A percentile compares a stretch with the other conserved stretches of the same genome.
Conservation (phyloP, 2,797 vertebrate genomes). For the Xenopus petersii region DNA sequence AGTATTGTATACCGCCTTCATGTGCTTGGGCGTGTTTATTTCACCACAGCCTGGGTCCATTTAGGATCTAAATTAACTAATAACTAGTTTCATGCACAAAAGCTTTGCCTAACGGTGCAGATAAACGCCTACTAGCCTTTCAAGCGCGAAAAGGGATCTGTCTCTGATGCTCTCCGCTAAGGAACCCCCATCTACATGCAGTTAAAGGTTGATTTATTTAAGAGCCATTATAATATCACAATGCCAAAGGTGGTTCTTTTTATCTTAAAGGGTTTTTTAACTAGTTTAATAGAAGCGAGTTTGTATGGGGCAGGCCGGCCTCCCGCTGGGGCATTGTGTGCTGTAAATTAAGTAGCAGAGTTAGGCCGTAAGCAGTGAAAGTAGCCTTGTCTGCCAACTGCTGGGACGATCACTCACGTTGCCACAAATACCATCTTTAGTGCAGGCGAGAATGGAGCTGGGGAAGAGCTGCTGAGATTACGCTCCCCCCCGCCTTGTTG, state of each 20-base stretch:
- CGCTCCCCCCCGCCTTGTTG: not conserved
- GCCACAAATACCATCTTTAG: slow-evolving; percentile 29
- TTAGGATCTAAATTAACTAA: not conserved
- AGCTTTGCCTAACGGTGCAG: not conserved
- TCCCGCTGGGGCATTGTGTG: slow-evolving; percentile 37
- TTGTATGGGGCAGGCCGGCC: slow-evolving; percentile 27
- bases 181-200: slow-evolving; percentile 17
- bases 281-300: slow-evolving; percentile 37
- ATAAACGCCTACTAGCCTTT: slow-evolving; percentile 19
- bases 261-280: slow-evolving; percentile 42
- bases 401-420: slow-evolving; percentile 36
- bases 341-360: slow-evolving; percentile 31
- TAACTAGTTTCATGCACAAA: slow-evolving; percentile 10
- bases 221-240: slow-evolving; percentile 31
- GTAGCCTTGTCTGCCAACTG: slow-evolving; percentile 28
- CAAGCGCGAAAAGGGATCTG: slow-evolving; percentile 20
- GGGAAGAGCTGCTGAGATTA: not conserved
- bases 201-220: slow-evolving; percentile 48
- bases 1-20: too few relatives aligned
- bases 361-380: slow-evolving; percentile 27
- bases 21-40: not conserved
- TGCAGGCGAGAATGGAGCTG: slow-evolving; percentile 8
- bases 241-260: slow-evolving; percentile 30
- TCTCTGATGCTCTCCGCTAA: slow-evolving; percentile 14
- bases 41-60: not conserved